Percentiles rank a stretch among this genome's conserved stretches.
These are phyloP conservation scores for Ageneiosus marmoratus DNA, from an alignment of 2,113 vertebrate species.

Conservation along the genomic window DNA sequence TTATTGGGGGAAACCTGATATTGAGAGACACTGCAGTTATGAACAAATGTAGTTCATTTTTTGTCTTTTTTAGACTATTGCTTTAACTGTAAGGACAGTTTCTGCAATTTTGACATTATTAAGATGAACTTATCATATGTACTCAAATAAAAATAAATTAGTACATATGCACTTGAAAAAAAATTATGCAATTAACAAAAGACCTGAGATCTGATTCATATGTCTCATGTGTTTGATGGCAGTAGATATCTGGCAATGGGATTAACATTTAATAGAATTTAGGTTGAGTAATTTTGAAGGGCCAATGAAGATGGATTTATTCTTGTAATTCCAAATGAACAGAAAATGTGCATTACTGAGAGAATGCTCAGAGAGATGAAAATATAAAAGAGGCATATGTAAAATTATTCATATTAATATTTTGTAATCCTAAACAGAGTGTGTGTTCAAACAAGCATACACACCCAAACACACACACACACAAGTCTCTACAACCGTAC, in stretches of 20 bases:
- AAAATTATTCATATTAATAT: background rate
- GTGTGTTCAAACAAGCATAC: background rate
- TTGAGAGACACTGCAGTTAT: constrained; percentile 36
- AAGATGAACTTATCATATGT: background rate
- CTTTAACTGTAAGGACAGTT: constrained; percentile 1
- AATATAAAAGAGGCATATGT: background rate
- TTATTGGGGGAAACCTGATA: constrained; percentile 23
- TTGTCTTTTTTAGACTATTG: background rate
- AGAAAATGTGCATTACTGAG: background rate
- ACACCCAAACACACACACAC: background rate
- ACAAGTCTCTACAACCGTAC: background rate
- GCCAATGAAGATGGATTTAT: constrained; percentile 56
- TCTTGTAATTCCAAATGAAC: constrained; percentile 57
- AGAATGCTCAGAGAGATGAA: background rate
- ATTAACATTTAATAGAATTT: constrained; percentile 40
- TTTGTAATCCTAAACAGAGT: background rate
- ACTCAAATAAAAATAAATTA: background rate
- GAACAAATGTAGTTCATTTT: constrained; percentile 15
- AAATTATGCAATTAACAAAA: background rate
- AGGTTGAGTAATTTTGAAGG: background rate
- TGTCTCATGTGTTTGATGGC: constrained; percentile 19
- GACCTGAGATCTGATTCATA: background rate
- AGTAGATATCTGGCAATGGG: constrained; percentile 50
- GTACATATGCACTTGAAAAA: background rate
- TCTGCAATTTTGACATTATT: background rate